Evolutionary conservation across 2,888 invertebrate species (phyloP).

Genomic region (Nomada fucata): DNA sequence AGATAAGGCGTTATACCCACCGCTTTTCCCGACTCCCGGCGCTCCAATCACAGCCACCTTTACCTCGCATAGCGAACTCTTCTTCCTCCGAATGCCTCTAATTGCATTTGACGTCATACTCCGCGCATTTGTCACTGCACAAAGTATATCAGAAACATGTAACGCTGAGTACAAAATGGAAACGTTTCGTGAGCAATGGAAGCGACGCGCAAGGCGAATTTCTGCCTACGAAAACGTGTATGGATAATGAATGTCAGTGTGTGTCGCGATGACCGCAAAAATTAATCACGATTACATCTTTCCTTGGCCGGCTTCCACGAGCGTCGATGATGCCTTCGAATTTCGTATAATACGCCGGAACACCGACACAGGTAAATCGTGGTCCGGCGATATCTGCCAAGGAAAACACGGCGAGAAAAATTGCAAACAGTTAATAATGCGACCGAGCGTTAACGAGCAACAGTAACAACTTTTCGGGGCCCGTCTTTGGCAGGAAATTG

Average conservation of each 20-base stretch:
- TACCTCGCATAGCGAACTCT: conserved; percentile 94
- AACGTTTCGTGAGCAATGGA: neutral
- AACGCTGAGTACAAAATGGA: neutral
- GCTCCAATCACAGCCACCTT: conserved; percentile 96
- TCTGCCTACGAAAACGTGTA: neutral
- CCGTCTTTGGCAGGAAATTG: neutral
- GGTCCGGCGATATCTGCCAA: conserved; percentile 38
- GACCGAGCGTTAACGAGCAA: neutral
- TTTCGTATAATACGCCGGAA: conserved; percentile 29
- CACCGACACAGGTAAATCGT: conserved; percentile 19
- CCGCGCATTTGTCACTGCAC: conserved; percentile 73
- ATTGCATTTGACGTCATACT: conserved; percentile 87
- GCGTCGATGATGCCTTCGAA: conserved; percentile 37
- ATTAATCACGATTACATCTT: conserved; percentile 48
- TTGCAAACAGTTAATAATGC: conserved; percentile 19
- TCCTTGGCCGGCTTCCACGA: conserved; percentile 54
- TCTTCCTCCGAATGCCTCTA: conserved; percentile 94
- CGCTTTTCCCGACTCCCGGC: conserved; percentile 96
- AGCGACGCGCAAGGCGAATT: neutral
- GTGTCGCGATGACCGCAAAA: conserved; percentile 19
- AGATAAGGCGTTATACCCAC: conserved; percentile 86
- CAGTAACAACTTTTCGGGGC: conserved; percentile 11
- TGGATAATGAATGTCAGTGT: neutral
- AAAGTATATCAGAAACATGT: conserved; percentile 44
- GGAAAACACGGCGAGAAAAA: conserved; percentile 34